These are phyloP conservation scores for Psix sp. DNA, from an alignment of 1,140 invertebrate genomes.

Conservation along the genomic window DNA sequence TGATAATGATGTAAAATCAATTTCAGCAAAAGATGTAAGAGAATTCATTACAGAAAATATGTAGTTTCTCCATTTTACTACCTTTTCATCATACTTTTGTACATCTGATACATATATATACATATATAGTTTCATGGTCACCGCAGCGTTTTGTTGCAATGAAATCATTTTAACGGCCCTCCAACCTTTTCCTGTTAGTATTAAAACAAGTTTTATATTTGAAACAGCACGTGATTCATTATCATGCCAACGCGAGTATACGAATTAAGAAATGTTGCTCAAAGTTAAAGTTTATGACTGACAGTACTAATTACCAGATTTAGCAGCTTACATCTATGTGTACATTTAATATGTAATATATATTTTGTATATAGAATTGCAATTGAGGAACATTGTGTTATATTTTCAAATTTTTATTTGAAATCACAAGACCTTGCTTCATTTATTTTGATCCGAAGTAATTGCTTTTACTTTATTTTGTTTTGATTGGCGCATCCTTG, in stretches of 20 bases:
- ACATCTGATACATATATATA: constrained; percentile 46
- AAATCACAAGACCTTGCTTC: no score
- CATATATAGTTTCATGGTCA: constrained; percentile 28
- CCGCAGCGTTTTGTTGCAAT: constrained; percentile 39
- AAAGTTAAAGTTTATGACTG: constrained; percentile 30
- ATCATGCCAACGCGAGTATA: constrained; percentile 27
- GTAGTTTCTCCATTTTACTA: constrained; percentile 45
- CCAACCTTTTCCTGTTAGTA: constrained; percentile 39
- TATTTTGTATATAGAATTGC: no score
- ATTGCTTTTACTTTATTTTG: no score
- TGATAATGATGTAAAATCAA: constrained; percentile 28
- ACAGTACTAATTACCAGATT: constrained; percentile 45
- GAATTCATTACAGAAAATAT: constrained; percentile 36
- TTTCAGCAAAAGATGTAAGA: constrained; percentile 25
- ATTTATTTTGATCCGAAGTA: no score
- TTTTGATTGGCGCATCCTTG: no score
- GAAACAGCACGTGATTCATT: constrained; percentile 47
- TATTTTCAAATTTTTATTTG: no score
- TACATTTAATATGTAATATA: no score
- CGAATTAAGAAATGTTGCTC: constrained; percentile 19
- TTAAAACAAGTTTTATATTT: constrained; percentile 43
- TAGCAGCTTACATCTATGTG: no score
- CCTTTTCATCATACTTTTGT: constrained; percentile 45
- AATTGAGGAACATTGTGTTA: no score
- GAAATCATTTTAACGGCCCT: constrained; percentile 45